Conservation (phyloP, 2,888 invertebrate species). For the Troilus luridus region DNA sequence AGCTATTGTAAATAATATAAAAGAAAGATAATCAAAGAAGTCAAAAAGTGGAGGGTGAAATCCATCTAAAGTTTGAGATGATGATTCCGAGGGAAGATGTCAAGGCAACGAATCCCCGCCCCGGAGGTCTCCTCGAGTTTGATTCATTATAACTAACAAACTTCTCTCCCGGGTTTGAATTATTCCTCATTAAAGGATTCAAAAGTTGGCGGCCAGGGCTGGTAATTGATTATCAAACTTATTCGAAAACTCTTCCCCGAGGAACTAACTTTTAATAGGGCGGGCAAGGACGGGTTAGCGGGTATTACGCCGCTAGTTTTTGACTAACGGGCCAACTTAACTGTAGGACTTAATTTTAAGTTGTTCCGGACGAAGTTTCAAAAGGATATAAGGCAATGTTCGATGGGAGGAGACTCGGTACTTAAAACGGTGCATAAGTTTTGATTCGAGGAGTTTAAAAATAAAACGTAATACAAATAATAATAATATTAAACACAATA, state of each 20-base stretch:
- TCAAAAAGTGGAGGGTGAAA: not conserved
- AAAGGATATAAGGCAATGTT: slow-evolving; percentile 48
- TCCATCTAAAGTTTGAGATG: slow-evolving; percentile 36
- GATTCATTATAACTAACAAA: slow-evolving; percentile 59
- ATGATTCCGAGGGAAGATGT: slow-evolving; percentile 39
- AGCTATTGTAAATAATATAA: not conserved
- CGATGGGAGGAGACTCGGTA: not conserved
- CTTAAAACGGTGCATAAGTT: not conserved
- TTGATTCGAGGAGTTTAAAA: not conserved
- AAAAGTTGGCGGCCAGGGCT: slow-evolving; percentile 37
- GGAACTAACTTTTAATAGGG: slow-evolving; percentile 55
- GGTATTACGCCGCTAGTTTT: slow-evolving; percentile 47
- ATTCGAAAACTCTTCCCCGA: slow-evolving; percentile 55
- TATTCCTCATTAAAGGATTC: slow-evolving; percentile 58
- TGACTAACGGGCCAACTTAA: slow-evolving; percentile 57
- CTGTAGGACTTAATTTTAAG: slow-evolving; percentile 57
- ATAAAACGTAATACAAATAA: not conserved
- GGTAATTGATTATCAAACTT: slow-evolving; percentile 59
- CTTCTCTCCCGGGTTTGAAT: slow-evolving; percentile 45
- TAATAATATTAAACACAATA: not conserved
- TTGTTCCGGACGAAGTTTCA: slow-evolving; percentile 31
- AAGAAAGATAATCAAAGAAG: slow-evolving; percentile 28
- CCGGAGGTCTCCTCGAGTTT: not conserved
- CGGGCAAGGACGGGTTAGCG: slow-evolving; percentile 41
- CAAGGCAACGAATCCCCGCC: not conserved